phyloP scores from a whole-genome alignment of 2,888 invertebrate species.

The Diadromus collaris region DNA sequence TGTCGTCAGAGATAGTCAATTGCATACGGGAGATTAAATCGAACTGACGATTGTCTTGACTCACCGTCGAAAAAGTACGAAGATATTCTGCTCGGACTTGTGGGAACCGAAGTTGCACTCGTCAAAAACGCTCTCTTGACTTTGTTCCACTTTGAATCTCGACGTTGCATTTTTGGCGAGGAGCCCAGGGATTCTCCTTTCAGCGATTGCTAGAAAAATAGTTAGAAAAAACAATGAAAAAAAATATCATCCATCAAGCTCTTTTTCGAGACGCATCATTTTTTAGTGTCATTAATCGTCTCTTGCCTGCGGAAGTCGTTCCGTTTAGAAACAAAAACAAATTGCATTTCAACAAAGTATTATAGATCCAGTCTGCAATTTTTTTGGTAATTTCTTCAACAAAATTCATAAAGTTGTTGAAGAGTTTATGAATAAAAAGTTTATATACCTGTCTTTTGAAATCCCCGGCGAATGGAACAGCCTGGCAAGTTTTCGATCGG shows the following conservation, averaged over 20 bases:
- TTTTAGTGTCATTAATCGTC: neutral
- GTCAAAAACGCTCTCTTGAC: conserved; percentile 88
- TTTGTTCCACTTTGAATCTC: conserved; percentile 87
- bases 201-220: conserved; percentile 50
- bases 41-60: conserved; percentile 36
- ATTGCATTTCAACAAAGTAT: neutral
- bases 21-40: conserved; percentile 58
- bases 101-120: conserved; percentile 85
- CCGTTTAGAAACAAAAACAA: neutral
- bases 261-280: neutral
- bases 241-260: neutral
- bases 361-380: neutral
- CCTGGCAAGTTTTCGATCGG: conserved; percentile 64
- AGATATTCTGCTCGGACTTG: conserved; percentile 85
- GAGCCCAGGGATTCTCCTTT: conserved; percentile 65
- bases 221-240: neutral
- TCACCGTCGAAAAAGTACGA: conserved; percentile 80
- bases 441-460: conserved; percentile 71
- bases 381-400: neutral
- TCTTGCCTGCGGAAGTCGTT: neutral
- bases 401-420: neutral
- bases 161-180: conserved; percentile 80
- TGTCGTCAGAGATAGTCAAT: conserved; percentile 52
- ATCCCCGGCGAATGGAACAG: conserved; percentile 60
- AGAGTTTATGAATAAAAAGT: neutral